Evolutionary conservation across 1,140 invertebrate species (phyloP).

Genomic region (Propsilocerus akamusi): DNA sequence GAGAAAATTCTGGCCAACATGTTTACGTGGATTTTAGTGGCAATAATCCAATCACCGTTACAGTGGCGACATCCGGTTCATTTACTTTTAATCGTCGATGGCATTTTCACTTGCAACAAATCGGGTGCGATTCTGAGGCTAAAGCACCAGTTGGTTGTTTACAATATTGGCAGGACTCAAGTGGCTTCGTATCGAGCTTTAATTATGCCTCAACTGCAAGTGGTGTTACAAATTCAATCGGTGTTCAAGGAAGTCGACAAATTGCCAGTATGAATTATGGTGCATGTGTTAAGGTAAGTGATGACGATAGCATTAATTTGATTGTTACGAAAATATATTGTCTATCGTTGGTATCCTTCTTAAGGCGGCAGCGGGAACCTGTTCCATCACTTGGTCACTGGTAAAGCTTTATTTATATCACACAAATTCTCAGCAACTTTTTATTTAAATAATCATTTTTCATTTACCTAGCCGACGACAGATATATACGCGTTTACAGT

Average conservation of each 20-base stretch:
- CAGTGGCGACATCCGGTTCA: conserved; percentile 37
- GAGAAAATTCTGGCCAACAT: conserved; percentile 63
- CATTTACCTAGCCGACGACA: conserved; percentile 18
- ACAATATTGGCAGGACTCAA: conserved; percentile 46
- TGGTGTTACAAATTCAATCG: conserved; percentile 16
- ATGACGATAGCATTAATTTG: too few species aligned
- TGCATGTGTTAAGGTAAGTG: conserved; percentile 47
- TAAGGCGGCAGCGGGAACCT: conserved; percentile 2
- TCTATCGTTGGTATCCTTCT: conserved; percentile 17
- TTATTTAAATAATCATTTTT: not conserved
- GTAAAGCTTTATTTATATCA: conserved; percentile 6
- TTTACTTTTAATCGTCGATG: conserved; percentile 44
- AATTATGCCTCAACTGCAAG: conserved; percentile 47
- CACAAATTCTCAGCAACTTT: conserved; percentile 3
- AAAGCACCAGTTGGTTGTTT: conserved; percentile 55
- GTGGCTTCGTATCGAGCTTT: conserved; percentile 51
- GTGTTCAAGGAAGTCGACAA: conserved; percentile 41
- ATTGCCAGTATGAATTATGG: conserved; percentile 57
- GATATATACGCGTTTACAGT: conserved; percentile 47
- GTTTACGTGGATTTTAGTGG: conserved; percentile 59
- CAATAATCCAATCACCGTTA: conserved; percentile 42
- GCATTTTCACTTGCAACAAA: conserved; percentile 57
- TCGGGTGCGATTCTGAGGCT: conserved; percentile 39
- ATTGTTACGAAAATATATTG: conserved; percentile 48
- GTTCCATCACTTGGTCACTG: conserved; percentile 21